Evolutionary conservation across 2,113 vertebrate species (phyloP).

Genomic region (Cichladusa arquata): DNA sequence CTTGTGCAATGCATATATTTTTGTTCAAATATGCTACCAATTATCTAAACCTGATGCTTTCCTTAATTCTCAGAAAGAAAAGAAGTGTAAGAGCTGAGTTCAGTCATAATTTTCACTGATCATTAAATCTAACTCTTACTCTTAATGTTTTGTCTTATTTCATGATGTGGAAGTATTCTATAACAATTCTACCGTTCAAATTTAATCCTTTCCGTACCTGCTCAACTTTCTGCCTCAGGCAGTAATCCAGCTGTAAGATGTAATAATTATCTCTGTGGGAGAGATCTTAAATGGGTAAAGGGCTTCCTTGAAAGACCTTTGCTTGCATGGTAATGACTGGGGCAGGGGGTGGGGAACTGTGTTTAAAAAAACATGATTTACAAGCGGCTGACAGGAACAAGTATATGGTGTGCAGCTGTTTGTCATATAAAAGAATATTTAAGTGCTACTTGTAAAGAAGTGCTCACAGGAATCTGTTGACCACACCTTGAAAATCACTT

Average conservation of each 20-base stretch:
- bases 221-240: neutral
- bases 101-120: neutral
- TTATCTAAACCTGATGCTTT: neutral
- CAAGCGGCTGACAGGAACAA: neutral
- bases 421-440: neutral
- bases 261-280: neutral
- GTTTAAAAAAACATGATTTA: neutral
- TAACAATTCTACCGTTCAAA: neutral
- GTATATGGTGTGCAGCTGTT: neutral
- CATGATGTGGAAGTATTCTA: neutral
- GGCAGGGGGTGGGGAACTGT: accelerated
- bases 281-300: neutral
- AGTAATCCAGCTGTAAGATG: neutral
- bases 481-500: neutral
- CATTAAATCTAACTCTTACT: slow-evolving; percentile 19
- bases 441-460: neutral
- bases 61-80: neutral
- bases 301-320: neutral
- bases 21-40: neutral
- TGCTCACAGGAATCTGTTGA: neutral
- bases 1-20: slow-evolving; percentile 15
- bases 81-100: neutral
- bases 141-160: slow-evolving; percentile 1
- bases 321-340: neutral
- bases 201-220: neutral